These are phyloP conservation scores for Synanthedon vespiformis DNA, from an alignment of 2,888 invertebrate species.

Conservation along the genomic window DNA sequence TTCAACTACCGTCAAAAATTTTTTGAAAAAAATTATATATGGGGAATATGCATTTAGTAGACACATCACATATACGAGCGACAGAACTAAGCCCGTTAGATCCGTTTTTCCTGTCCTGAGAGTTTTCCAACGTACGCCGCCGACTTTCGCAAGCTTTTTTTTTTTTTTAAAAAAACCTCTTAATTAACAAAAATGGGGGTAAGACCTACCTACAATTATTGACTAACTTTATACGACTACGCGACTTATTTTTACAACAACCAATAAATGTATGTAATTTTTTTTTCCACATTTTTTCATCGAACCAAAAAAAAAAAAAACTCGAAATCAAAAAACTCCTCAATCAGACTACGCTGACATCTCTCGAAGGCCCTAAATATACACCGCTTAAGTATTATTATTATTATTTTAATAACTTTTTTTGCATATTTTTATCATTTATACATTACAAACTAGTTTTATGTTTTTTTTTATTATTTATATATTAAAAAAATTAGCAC, in stretches of 20 bases:
- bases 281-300: slow-evolving; percentile 13
- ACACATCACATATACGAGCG: no score
- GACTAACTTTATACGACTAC: slow-evolving; percentile 19
- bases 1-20: no score
- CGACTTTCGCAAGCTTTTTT: slow-evolving; percentile 32
- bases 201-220: slow-evolving; percentile 11
- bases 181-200: slow-evolving; percentile 24
- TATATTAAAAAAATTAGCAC: slow-evolving; percentile 17
- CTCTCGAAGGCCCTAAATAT: slow-evolving; percentile 14
- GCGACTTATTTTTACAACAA: slow-evolving; percentile 9
- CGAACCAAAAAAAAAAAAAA: slow-evolving; percentile 12
- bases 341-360: background rate
- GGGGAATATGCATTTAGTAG: no score
- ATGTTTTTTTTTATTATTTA: slow-evolving; percentile 5
- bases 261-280: background rate
- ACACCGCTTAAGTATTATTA: slow-evolving; percentile 24
- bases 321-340: slow-evolving; percentile 6
- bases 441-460: slow-evolving; percentile 41
- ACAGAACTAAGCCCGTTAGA: no score
- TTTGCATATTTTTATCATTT: slow-evolving; percentile 50
- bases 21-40: no score
- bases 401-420: slow-evolving; percentile 45
- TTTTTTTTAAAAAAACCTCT: slow-evolving; percentile 26
- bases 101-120: no score
- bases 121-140: slow-evolving; percentile 9